Evolutionary conservation across 2,113 vertebrate species (phyloP).

Genomic region (Nestor notabilis): DNA sequence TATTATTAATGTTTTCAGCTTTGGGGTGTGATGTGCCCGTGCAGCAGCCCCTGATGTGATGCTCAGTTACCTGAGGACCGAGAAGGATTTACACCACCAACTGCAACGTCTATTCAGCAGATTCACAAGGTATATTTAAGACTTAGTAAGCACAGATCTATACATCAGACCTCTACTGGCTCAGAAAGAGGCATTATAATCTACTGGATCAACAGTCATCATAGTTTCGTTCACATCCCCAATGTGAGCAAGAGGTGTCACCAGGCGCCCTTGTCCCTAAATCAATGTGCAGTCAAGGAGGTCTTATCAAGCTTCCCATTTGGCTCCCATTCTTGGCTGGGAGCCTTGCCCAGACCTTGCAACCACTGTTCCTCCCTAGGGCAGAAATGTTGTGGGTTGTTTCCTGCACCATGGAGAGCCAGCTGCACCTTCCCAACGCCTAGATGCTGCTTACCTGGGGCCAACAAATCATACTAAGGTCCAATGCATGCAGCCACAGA

Average conservation of each 20-base stretch:
- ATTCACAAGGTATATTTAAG: slow-evolving; percentile 27
- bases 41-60: neutral
- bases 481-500: neutral
- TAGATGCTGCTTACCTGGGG: neutral
- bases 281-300: neutral
- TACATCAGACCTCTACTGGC: neutral
- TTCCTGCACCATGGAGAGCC: neutral
- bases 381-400: neutral
- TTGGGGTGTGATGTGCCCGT: rapidly evolving
- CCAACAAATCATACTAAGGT: neutral
- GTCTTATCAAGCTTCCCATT: neutral
- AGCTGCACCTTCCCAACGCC: neutral
- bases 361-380: neutral
- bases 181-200: neutral
- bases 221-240: neutral
- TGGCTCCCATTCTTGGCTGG: neutral
- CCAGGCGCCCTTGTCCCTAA: neutral
- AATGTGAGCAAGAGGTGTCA: neutral
- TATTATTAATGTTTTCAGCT: neutral
- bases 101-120: neutral
- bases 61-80: neutral
- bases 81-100: slow-evolving; percentile 3
- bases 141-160: neutral
- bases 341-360: neutral
- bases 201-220: slow-evolving; percentile 18